Evolutionary conservation across 2,113 vertebrate species (phyloP).

Genomic region (human (Homo sapiens)): GRCh38 chr11:69761001-69761500

Average conservation of each 20-base stretch:
- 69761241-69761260: neutral
- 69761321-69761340: no score
- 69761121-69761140: neutral
- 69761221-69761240: neutral
- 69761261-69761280: neutral
- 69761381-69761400: neutral
- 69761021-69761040: no score
- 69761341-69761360: no score
- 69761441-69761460: no score
- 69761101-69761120: neutral
- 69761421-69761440: neutral
- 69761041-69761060: accelerated
- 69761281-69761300: neutral
- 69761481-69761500: no score
- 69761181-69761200: accelerated
- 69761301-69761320: no score
- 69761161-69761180: neutral
- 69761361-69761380: neutral
- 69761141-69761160: neutral
- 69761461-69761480: no score
- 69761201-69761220: neutral
- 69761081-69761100: no score
- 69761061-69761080: no score
- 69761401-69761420: neutral
- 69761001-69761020: neutral